A percentile compares a stretch with the other conserved stretches of the same genome.
These are phyloP conservation scores for Coptodon rendalli DNA, from an alignment of 2,113 vertebrate genomes.

Conservation along the genomic window DNA sequence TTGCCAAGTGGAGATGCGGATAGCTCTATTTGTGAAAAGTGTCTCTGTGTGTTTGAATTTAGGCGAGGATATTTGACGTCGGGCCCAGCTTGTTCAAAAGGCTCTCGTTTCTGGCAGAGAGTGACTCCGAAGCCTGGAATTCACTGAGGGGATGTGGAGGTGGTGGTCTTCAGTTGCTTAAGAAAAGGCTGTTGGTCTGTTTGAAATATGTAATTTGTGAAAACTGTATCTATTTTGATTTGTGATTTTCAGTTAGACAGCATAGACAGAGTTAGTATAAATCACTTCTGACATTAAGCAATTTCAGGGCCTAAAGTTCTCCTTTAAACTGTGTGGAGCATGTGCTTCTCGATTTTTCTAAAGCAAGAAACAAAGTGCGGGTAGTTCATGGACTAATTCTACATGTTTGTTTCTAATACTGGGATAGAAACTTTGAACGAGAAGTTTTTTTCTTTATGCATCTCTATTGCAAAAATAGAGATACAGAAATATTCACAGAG, in stretches of 20 bases:
- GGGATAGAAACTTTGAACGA: neutral
- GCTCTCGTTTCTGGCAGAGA: conserved; percentile 38
- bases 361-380: neutral
- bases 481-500: neutral
- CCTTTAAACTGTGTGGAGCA: neutral
- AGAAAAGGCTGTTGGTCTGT: neutral
- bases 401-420: neutral
- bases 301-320: neutral
- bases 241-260: neutral
- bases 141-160: conserved; percentile 19
- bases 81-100: conserved; percentile 40
- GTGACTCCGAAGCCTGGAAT: conserved; percentile 24
- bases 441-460: neutral
- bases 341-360: neutral
- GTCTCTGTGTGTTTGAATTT: conserved; percentile 68
- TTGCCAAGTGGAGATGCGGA: conserved; percentile 61
- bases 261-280: neutral
- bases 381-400: neutral
- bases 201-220: conserved; percentile 10
- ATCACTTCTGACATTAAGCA: conserved; percentile 6
- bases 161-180: conserved; percentile 6
- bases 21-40: conserved; percentile 67
- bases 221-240: conserved; percentile 7
- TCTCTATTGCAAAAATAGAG: neutral
- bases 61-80: conserved; percentile 44